Percentiles rank a stretch among this genome's conserved stretches.
Conservation (phyloP, 2,888 invertebrate species). For the Pyralis farinalis region DNA sequence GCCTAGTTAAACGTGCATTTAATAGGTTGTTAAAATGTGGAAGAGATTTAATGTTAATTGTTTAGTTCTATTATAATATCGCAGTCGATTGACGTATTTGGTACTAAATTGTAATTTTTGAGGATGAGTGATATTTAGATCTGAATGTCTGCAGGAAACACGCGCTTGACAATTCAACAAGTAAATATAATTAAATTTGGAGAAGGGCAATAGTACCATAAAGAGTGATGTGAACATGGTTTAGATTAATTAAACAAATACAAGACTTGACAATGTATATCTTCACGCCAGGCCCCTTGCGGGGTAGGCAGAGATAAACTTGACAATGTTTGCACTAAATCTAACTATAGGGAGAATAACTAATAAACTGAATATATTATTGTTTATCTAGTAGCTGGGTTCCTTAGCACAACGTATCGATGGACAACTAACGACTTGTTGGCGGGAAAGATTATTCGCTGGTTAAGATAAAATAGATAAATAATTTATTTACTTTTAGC, state of each 20-base stretch:
- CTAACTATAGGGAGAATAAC: conserved; percentile 47
- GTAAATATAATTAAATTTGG: conserved; percentile 21
- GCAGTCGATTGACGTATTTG: conserved; percentile 15
- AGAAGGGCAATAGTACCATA: conserved; percentile 27
- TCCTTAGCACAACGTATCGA: conserved; percentile 27
- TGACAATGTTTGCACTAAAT: conserved; percentile 46
- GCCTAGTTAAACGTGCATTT: conserved; percentile 68
- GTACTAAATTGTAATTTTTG: conserved; percentile 23
- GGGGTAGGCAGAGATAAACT: too few species aligned
- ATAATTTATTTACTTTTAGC: conserved; percentile 70
- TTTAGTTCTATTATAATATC: conserved; percentile 52
- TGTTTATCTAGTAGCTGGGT: conserved; percentile 37
- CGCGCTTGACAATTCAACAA: conserved; percentile 15
- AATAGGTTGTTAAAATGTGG: conserved; percentile 75
- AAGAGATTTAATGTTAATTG: conserved; percentile 72
- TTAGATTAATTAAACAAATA: conserved; percentile 52
- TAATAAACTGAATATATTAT: conserved; percentile 45
- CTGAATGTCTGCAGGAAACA: conserved; percentile 25
- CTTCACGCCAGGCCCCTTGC: too few species aligned
- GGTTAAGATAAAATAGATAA: conserved; percentile 57
- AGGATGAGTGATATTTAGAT: conserved; percentile 29
- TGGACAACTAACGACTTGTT: conserved; percentile 52
- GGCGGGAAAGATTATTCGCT: conserved; percentile 50
- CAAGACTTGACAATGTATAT: conserved; percentile 52
- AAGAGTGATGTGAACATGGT: conserved; percentile 36